phyloP scores from a whole-genome alignment of 92 coral and sea anemone species.

The Porites evermanni region DNA sequence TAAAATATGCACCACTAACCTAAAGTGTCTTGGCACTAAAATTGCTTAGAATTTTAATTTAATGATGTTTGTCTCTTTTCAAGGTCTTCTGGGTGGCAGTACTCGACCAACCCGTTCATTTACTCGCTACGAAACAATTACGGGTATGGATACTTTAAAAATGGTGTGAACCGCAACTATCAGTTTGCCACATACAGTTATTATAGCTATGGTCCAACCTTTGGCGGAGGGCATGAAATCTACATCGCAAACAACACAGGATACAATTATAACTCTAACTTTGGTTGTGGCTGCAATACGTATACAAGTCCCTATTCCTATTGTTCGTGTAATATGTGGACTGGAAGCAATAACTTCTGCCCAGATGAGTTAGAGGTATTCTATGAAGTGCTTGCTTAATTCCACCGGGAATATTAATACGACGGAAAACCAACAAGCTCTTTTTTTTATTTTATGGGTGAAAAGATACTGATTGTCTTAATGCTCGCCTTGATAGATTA shows the following conservation, averaged over 20 bases:
- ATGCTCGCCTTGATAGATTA: too few relatives aligned
- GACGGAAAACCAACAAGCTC: too few relatives aligned
- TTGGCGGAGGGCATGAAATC: slow-evolving; percentile 31
- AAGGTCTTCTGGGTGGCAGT: slow-evolving; percentile 6
- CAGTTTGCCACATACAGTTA: slow-evolving; percentile 14
- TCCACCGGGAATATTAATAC: too few relatives aligned
- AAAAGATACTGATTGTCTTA: too few relatives aligned
- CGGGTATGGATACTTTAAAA: slow-evolving; percentile 32
- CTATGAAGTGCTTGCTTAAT: slow-evolving; percentile 10
- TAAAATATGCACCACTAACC: too few relatives aligned
- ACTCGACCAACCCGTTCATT: slow-evolving; percentile 16
- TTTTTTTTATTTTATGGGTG: too few relatives aligned
- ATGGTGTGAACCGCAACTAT: not conserved
- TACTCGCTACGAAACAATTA: slow-evolving; percentile 6
- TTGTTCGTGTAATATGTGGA: not conserved
- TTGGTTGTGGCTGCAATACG: not conserved
- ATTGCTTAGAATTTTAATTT: not conserved
- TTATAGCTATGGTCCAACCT: slow-evolving; percentile 29
- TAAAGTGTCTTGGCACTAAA: too few relatives aligned
- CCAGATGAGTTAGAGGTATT: slow-evolving; percentile 20
- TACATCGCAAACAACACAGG: slow-evolving; percentile 1
- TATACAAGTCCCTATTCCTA: slow-evolving; percentile 10
- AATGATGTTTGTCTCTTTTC: not conserved
- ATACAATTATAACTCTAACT: not conserved
- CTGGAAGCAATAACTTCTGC: not conserved